Percentiles rank a stretch among this genome's conserved stretches.
Conservation (phyloP, 2,113 vertebrate species). For the Fukomys damarensis region DNA sequence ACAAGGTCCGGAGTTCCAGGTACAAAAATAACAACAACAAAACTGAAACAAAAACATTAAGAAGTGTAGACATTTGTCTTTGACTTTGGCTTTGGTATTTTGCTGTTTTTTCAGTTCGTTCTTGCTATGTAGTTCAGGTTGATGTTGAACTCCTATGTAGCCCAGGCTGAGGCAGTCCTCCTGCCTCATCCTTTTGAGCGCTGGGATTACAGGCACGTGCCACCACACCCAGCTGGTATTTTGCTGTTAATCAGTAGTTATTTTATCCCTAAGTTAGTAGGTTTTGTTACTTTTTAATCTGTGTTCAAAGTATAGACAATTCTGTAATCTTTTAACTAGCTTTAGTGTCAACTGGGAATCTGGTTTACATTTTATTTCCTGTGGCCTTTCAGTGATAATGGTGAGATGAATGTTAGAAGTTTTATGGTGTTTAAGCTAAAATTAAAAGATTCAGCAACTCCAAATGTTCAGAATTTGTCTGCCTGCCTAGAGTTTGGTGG, state of each 20-base stretch:
- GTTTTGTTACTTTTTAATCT: constrained; percentile 69
- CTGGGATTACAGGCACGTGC: not conserved
- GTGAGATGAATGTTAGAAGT: constrained; percentile 57
- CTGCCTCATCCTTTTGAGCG: not conserved
- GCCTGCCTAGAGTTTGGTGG: constrained; percentile 69
- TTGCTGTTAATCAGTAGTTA: constrained; percentile 63
- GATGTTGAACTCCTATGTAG: not conserved
- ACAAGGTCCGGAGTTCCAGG: no score
- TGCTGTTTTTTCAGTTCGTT: not conserved
- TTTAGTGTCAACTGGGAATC: not conserved
- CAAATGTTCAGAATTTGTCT: constrained; percentile 50
- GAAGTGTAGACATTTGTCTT: constrained; percentile 42
- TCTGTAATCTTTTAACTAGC: constrained; percentile 68
- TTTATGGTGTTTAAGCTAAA: constrained; percentile 61
- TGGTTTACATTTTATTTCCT: constrained; percentile 40
- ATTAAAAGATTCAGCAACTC: not conserved
- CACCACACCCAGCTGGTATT: not conserved
- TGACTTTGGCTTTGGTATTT: constrained; percentile 50
- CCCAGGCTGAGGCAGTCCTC: not conserved
- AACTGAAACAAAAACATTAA: constrained; percentile 22
- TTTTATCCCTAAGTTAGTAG: not conserved
- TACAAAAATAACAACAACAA: not conserved
- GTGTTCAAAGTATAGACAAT: constrained; percentile 43
- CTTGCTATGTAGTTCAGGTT: not conserved
- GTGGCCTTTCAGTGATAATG: constrained; percentile 75